Evolutionary conservation across 2,888 invertebrate genomes (phyloP).

Genomic region (Philereme transversata): DNA sequence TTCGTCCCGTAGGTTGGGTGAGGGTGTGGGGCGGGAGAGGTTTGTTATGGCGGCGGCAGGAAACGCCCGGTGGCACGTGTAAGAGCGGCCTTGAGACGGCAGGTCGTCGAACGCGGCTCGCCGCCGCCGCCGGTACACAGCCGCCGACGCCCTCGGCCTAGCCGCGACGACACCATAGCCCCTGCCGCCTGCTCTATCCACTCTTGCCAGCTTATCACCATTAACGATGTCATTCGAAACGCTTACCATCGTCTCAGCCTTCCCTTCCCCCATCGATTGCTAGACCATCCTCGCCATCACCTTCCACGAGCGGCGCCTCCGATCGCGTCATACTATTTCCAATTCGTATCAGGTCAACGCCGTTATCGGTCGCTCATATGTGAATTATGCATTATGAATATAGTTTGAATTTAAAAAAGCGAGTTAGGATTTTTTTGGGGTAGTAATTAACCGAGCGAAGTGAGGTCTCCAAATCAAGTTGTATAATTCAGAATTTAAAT

Average conservation of each 20-base stretch:
- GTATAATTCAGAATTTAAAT: too few relatives aligned
- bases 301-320: constrained; percentile 10
- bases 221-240: constrained; percentile 23
- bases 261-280: constrained; percentile 14
- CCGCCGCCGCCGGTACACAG: constrained; percentile 50
- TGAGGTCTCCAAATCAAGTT: too few relatives aligned
- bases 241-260: constrained; percentile 10
- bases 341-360: constrained; percentile 47
- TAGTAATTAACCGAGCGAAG: constrained; percentile 38
- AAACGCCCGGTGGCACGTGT: constrained; percentile 79
- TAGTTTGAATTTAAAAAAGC: constrained; percentile 52
- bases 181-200: constrained; percentile 55
- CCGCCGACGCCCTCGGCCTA: constrained; percentile 57
- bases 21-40: constrained; percentile 67
- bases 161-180: constrained; percentile 58
- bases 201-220: constrained; percentile 44
- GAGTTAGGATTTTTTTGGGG: constrained; percentile 51
- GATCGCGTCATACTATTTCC: constrained; percentile 34
- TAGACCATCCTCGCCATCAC: constrained; percentile 5
- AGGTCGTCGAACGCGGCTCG: constrained; percentile 75
- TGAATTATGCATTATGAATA: constrained; percentile 62
- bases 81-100: constrained; percentile 80
- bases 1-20: constrained; percentile 45
- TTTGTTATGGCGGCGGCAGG: constrained; percentile 80
- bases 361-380: constrained; percentile 44